Percentiles rank a stretch among this genome's conserved stretches.
Evolutionary conservation across 2,113 vertebrate species (phyloP).

Genomic region (Alosa alosa): DNA sequence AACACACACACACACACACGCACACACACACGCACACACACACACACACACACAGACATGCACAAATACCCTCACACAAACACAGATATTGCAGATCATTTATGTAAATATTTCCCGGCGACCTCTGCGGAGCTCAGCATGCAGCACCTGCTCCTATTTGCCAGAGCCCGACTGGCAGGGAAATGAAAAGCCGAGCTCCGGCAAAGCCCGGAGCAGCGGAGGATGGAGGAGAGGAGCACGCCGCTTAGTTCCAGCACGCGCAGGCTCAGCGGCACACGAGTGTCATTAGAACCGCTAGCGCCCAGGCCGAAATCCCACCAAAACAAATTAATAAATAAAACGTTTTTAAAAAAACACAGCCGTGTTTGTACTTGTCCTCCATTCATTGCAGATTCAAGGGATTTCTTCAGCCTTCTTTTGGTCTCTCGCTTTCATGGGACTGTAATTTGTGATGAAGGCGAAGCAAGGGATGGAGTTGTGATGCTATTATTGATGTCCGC

Average conservation of each 20-base stretch:
- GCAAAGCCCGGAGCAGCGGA: neutral
- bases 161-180: neutral
- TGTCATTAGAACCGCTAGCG: neutral
- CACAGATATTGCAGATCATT: neutral
- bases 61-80: neutral
- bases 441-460: neutral
- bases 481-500: neutral
- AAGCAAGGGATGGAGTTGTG: neutral
- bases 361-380: neutral
- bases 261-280: neutral
- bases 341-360: neutral
- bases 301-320: neutral
- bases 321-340: neutral
- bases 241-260: neutral
- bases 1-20: neutral
- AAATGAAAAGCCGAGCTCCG: neutral
- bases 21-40: neutral
- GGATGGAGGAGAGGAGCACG: neutral
- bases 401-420: neutral
- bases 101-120: neutral
- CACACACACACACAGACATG: neutral
- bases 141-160: neutral
- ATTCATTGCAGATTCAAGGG: neutral
- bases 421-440: neutral
- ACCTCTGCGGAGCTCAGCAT: neutral